Percentiles rank a stretch among this genome's conserved stretches.
phyloP scores from a whole-genome alignment of 1,140 invertebrate species.

The Mercenaria mercenaria region DNA sequence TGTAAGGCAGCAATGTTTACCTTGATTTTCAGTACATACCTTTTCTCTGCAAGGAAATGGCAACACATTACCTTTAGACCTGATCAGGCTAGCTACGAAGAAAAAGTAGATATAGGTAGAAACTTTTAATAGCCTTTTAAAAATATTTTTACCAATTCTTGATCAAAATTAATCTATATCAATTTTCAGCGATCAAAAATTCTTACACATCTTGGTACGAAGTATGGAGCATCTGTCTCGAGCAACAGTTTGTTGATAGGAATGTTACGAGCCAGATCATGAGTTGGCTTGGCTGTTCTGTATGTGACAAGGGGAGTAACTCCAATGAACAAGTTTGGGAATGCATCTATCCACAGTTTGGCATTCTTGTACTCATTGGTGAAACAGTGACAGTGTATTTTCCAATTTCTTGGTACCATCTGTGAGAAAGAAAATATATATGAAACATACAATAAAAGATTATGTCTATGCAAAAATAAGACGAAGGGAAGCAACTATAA shows the following conservation, averaged over 20 bases:
- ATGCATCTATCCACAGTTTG: constrained; percentile 84
- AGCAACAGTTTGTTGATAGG: constrained; percentile 86
- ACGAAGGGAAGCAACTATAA: too few species aligned
- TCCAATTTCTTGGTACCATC: constrained; percentile 84
- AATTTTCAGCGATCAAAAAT: too few species aligned
- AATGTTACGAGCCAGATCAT: constrained; percentile 84
- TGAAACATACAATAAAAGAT: neutral
- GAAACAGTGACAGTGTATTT: constrained; percentile 87
- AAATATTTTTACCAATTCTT: too few species aligned
- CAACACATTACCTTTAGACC: too few species aligned
- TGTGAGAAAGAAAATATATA: constrained; percentile 69
- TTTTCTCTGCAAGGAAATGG: too few species aligned
- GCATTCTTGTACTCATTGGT: constrained; percentile 84
- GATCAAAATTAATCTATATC: too few species aligned
- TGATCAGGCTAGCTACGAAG: too few species aligned
- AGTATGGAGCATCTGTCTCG: constrained; percentile 88
- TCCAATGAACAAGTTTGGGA: constrained; percentile 86
- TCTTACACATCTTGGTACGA: constrained; percentile 82
- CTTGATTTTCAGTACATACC: too few species aligned
- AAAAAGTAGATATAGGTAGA: too few species aligned
- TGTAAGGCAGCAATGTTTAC: too few species aligned
- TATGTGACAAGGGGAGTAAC: constrained; percentile 86
- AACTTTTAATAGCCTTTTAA: too few species aligned
- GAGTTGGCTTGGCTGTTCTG: constrained; percentile 77
- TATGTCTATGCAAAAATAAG: too few species aligned